phyloP scores from a whole-genome alignment of 1,140 invertebrate genomes.

The Drosophila sp. region DNA sequence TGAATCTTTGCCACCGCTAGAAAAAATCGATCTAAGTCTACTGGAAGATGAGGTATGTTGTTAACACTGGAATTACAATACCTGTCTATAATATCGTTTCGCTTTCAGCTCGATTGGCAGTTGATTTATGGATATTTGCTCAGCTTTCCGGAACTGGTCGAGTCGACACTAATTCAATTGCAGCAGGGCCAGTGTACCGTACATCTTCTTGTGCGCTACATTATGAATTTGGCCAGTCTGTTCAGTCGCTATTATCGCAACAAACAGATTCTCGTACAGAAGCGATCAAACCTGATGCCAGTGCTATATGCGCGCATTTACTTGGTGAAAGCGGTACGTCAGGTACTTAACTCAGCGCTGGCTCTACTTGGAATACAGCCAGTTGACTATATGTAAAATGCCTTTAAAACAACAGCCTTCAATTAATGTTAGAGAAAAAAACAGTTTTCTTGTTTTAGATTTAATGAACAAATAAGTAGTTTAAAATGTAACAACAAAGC shows the following conservation, averaged over 20 bases:
- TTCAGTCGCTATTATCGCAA: slow-evolving; percentile 90
- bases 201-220: slow-evolving; percentile 88
- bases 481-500: slow-evolving; percentile 19
- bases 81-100: background rate
- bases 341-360: slow-evolving; percentile 87
- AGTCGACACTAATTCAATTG: slow-evolving; percentile 85
- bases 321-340: slow-evolving; percentile 87
- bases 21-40: slow-evolving; percentile 87
- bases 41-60: slow-evolving; percentile 87
- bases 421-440: background rate
- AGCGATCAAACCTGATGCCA: slow-evolving; percentile 87
- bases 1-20: slow-evolving; percentile 86
- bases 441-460: background rate
- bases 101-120: slow-evolving; percentile 87
- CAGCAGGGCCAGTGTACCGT: slow-evolving; percentile 85
- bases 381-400: slow-evolving; percentile 84
- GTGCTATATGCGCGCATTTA: slow-evolving; percentile 88
- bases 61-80: background rate
- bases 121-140: slow-evolving; percentile 88
- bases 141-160: slow-evolving; percentile 87
- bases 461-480: slow-evolving; percentile 37
- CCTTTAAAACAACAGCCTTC: no score
- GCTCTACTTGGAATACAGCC: slow-evolving; percentile 87
- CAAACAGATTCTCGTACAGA: slow-evolving; percentile 86
- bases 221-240: slow-evolving; percentile 87